A percentile compares a stretch with the other conserved stretches of the same genome.
phyloP scores from a whole-genome alignment of 2,888 invertebrate genomes.

The Mystacides longicornis region DNA sequence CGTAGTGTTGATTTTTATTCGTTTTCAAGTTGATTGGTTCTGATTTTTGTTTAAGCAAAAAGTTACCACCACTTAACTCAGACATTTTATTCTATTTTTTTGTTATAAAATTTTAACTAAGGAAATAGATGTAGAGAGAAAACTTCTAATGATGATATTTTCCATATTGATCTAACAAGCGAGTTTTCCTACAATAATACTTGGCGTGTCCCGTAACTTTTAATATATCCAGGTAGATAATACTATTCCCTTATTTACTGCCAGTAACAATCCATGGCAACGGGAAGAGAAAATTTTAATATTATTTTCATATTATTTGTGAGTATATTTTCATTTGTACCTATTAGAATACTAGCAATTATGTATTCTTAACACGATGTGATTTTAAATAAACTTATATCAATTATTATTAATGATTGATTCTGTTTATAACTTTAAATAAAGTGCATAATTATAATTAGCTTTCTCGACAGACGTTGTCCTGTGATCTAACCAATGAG shows the following conservation, averaged over 20 bases:
- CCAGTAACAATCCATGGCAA: background rate
- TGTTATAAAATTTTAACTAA: background rate
- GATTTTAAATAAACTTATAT: no score
- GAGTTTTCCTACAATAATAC: background rate
- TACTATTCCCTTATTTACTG: background rate
- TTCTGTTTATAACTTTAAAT: background rate
- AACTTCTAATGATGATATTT: background rate
- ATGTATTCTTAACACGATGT: no score
- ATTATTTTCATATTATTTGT: background rate
- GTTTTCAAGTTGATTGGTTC: conserved; percentile 18
- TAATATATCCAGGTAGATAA: background rate
- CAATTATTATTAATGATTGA: no score
- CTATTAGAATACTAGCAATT: no score
- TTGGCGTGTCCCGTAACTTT: background rate
- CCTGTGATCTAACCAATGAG: no score
- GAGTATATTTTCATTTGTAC: background rate
- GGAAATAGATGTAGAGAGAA: background rate
- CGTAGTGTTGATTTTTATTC: conserved; percentile 7
- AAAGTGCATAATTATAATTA: background rate
- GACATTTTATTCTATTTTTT: background rate
- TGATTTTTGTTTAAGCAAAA: conserved; percentile 19
- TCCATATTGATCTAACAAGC: conserved; percentile 11
- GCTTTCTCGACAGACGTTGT: background rate
- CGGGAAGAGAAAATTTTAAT: background rate
- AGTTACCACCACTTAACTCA: conserved; percentile 4